Evolutionary conservation across 30 jellyfish, hydroid and myxozoan genomes (phyloP).

Genomic region (Turritopsis rubra): DNA sequence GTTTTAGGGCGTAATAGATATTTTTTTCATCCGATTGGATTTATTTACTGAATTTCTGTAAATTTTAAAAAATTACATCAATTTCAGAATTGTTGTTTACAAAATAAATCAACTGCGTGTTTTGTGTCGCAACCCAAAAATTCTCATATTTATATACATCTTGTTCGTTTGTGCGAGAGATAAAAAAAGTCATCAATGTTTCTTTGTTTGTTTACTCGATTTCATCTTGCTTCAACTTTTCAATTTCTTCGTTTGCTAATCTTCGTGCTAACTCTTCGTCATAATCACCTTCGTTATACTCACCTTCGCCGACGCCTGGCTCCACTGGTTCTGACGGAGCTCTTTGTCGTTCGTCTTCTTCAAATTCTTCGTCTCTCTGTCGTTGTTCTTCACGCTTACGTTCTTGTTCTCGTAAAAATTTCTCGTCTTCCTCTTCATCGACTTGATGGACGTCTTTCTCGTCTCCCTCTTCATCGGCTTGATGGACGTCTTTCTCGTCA

Average conservation of each 20-base stretch:
- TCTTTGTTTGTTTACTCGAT: neutral
- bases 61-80: neutral
- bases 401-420: conserved; percentile 5
- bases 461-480: neutral
- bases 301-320: neutral
- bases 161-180: neutral
- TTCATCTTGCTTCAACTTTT: neutral
- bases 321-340: neutral
- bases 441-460: neutral
- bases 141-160: neutral
- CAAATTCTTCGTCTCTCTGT: neutral
- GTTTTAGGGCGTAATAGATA: too few relatives aligned
- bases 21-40: too few relatives aligned
- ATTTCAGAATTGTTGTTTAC: too few relatives aligned
- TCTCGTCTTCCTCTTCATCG: conserved; percentile 7
- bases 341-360: conserved; percentile 17
- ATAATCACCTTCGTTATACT: conserved; percentile 12
- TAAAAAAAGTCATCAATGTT: neutral
- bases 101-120: neutral
- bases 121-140: neutral
- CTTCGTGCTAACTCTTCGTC: conserved; percentile 17
- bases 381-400: neutral
- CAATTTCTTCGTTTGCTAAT: neutral
- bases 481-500: neutral
- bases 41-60: neutral